These are phyloP conservation scores for Agrotis exclamationis DNA, from an alignment of 2,888 invertebrate genomes.

Conservation along the genomic window DNA sequence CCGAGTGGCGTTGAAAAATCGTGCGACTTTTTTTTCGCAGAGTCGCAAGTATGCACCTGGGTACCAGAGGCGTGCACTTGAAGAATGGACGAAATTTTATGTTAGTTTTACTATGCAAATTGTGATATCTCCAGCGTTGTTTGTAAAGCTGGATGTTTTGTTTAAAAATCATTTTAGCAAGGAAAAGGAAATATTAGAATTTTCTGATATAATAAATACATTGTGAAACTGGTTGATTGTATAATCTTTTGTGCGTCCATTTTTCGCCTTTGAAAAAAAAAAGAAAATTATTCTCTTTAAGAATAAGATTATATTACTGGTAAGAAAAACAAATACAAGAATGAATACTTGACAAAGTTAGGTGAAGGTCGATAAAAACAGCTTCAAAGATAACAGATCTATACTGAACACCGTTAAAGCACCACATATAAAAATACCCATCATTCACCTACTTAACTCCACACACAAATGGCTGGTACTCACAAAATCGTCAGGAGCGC, in stretches of 20 bases:
- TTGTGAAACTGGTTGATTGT: no score
- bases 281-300: not conserved
- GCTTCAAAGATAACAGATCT: not conserved
- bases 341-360: not conserved
- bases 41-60: conserved; percentile 45
- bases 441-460: conserved; percentile 31
- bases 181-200: not conserved
- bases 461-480: conserved; percentile 34
- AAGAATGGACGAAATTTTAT: conserved; percentile 47
- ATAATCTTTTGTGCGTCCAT: no score
- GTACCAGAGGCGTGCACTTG: conserved; percentile 22
- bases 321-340: no score
- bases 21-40: conserved; percentile 48
- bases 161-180: conserved; percentile 1
- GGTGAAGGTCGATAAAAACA: not conserved
- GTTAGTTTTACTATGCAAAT: conserved; percentile 42
- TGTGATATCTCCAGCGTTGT: conserved; percentile 21
- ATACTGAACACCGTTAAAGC: not conserved
- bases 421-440: conserved; percentile 19
- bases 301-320: not conserved
- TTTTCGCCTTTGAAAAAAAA: no score
- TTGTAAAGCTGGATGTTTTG: conserved; percentile 6
- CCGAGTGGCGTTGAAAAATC: conserved; percentile 63
- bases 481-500: conserved; percentile 40
- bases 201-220: not conserved